These are phyloP conservation scores for Malachius bipustulatus DNA, from an alignment of 2,888 invertebrate species.

Conservation along the genomic window DNA sequence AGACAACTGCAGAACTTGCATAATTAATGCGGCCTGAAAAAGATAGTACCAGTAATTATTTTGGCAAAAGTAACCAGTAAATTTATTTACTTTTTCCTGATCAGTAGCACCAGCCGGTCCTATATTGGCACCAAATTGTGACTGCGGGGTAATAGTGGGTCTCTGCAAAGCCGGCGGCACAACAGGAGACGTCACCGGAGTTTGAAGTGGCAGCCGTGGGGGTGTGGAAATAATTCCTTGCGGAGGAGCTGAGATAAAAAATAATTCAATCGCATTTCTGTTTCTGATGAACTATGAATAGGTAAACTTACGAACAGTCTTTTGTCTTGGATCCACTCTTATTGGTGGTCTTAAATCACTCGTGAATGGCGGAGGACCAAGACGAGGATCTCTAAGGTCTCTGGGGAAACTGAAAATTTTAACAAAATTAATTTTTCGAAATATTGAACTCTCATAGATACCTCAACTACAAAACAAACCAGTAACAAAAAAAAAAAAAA, in stretches of 20 bases:
- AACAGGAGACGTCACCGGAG: slow-evolving; percentile 8
- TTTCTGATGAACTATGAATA: too few species aligned
- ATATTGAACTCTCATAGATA: too few species aligned
- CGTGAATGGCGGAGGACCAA: slow-evolving; percentile 34
- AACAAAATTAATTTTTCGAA: too few species aligned
- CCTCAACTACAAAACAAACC: too few species aligned
- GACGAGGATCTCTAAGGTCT: slow-evolving; percentile 13
- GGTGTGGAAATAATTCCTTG: too few species aligned
- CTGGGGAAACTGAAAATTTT: too few species aligned
- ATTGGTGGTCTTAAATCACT: slow-evolving; percentile 47
- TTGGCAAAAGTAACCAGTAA: too few species aligned
- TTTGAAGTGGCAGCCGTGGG: slow-evolving; percentile 19
- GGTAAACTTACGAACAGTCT: slow-evolving; percentile 37
- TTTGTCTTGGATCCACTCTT: slow-evolving; percentile 55
- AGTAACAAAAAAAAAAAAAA: too few species aligned
- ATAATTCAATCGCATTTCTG: too few species aligned
- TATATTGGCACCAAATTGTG: slow-evolving; percentile 50
- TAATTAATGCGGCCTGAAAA: slow-evolving; percentile 79
- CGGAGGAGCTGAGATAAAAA: slow-evolving; percentile 20
- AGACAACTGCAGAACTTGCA: slow-evolving; percentile 95
- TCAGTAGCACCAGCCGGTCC: slow-evolving; percentile 72
- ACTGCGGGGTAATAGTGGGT: slow-evolving; percentile 31
- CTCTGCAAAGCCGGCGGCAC: slow-evolving; percentile 12
- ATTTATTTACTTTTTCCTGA: slow-evolving; percentile 78
- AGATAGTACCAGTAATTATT: too few species aligned